A percentile compares a stretch with the other conserved stretches of the same genome.
Evolutionary conservation across 2,888 invertebrate species (phyloP).

Genomic region (Synanthedon andrenaeformis): DNA sequence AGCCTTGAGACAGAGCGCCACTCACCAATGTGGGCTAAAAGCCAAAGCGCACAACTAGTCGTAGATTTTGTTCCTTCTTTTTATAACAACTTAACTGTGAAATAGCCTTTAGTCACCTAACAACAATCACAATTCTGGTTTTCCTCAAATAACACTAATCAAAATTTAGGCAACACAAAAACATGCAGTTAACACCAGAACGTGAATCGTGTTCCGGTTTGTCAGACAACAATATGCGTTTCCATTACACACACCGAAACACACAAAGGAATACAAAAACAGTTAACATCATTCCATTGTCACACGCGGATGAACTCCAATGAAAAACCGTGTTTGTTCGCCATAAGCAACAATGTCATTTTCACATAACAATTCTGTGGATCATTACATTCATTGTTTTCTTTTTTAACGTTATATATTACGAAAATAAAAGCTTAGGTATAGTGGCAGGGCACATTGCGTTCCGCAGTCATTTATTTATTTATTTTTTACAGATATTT

Average conservation of each 20-base stretch:
- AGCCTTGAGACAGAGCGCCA: no score
- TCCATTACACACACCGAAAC: background rate
- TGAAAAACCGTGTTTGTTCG: background rate
- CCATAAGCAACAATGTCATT: background rate
- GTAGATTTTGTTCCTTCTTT: no score
- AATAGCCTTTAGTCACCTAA: background rate
- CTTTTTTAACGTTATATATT: background rate
- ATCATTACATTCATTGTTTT: background rate
- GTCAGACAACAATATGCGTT: conserved; percentile 1
- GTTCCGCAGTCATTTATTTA: no score
- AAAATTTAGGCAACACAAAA: background rate
- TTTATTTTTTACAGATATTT: no score
- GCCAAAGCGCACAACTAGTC: no score
- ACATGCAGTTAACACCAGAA: background rate
- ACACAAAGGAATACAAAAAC: no score
- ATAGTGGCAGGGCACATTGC: no score
- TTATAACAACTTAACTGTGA: no score
- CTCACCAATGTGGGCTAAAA: no score
- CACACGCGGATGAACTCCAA: background rate
- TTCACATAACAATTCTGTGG: background rate
- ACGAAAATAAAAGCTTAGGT: no score
- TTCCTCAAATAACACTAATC: background rate
- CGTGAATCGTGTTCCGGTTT: conserved; percentile 10
- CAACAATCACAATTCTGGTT: background rate
- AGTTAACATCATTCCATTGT: background rate